Conservation (phyloP, 2,888 invertebrate genomes). For the Diaphora mendica region DNA sequence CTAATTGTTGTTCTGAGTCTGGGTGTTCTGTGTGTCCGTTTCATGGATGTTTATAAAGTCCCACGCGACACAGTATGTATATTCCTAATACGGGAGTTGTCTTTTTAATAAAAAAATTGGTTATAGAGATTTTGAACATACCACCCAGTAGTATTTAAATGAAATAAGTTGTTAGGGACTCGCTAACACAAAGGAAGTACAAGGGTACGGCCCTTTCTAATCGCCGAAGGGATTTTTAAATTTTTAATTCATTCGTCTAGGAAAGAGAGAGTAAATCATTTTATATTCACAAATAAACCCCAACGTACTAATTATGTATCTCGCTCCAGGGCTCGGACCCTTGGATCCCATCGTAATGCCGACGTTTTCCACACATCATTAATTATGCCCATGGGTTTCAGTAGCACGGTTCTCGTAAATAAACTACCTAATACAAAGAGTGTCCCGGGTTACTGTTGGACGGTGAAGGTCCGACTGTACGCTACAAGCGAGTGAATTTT, state of each 20-base stretch:
- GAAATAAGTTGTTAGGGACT: background rate
- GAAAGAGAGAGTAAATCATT: conserved; percentile 23
- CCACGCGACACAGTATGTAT: too few species aligned
- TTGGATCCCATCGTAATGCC: conserved; percentile 33
- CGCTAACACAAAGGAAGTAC: too few species aligned
- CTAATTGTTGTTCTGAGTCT: too few species aligned
- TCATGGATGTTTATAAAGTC: too few species aligned
- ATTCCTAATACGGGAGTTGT: too few species aligned
- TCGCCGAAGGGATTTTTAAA: background rate
- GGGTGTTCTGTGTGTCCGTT: too few species aligned
- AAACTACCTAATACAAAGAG: conserved; percentile 48
- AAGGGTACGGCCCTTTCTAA: background rate
- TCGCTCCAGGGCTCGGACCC: conserved; percentile 15
- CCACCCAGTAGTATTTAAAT: background rate
- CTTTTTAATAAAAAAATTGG: too few species aligned
- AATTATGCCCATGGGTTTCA: conserved; percentile 54
- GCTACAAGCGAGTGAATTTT: conserved; percentile 24
- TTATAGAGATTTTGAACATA: background rate
- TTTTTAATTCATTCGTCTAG: background rate
- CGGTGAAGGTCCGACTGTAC: conserved; percentile 19
- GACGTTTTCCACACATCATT: conserved; percentile 50
- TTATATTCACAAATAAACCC: conserved; percentile 30
- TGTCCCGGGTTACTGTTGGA: conserved; percentile 25
- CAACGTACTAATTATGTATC: conserved; percentile 34
- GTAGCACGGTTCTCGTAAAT: conserved; percentile 54